Evolutionary conservation across 2,888 invertebrate species (phyloP).

Genomic region (Patella pellucida): DNA sequence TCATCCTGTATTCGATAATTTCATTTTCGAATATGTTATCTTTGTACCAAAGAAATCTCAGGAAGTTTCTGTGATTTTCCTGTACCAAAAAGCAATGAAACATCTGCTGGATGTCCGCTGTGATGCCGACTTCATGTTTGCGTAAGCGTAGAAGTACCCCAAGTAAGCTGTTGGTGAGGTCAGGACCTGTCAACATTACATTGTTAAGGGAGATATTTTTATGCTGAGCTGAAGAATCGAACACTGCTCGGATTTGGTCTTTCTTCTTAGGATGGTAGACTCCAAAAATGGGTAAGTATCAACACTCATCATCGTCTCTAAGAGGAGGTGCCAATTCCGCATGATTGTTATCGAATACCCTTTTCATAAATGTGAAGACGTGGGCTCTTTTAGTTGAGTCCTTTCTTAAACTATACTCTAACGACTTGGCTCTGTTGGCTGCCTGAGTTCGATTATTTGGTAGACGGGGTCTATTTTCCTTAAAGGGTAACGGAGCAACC

Average conservation of each 20-base stretch:
- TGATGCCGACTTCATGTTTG: conserved; percentile 31
- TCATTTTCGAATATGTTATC: conserved; percentile 27
- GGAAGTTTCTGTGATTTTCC: conserved; percentile 32
- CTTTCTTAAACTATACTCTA: conserved; percentile 30
- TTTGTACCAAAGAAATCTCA: conserved; percentile 38
- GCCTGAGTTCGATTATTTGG: conserved; percentile 35
- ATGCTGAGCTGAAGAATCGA: conserved; percentile 37
- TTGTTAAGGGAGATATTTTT: conserved; percentile 37
- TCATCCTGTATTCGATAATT: conserved; percentile 34
- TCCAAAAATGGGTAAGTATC: conserved; percentile 41
- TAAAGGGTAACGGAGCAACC: conserved; percentile 39
- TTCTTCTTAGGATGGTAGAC: conserved; percentile 14
- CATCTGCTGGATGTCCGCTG: conserved; percentile 41
- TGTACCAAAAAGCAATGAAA: conserved; percentile 40
- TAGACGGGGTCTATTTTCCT: conserved; percentile 16
- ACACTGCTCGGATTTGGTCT: conserved; percentile 36
- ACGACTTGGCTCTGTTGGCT: conserved; percentile 24
- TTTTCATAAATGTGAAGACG: conserved; percentile 37
- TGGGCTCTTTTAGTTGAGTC: conserved; percentile 29
- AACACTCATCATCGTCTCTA: conserved; percentile 28
- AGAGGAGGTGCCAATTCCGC: conserved; percentile 39
- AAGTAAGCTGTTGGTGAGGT: conserved; percentile 36
- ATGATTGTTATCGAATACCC: conserved; percentile 30
- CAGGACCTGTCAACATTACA: conserved; percentile 37
- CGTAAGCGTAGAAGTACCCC: conserved; percentile 38